phyloP scores from a whole-genome alignment of 35 echinoderm and acorn worm species.

The Amphiura filiformis region DNA sequence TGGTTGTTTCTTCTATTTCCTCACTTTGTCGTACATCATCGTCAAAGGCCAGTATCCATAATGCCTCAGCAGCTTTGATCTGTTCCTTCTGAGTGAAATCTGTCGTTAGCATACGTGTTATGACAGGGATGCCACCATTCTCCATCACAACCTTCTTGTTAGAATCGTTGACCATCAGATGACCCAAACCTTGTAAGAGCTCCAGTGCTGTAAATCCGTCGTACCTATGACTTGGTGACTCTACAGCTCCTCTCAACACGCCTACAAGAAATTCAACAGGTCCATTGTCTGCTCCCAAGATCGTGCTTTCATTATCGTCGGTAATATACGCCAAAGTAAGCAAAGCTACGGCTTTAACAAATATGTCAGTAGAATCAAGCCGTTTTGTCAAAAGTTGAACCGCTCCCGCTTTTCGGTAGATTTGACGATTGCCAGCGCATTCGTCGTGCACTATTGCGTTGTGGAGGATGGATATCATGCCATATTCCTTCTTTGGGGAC shows the following conservation, averaged over 20 bases:
- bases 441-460: not conserved
- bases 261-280: not conserved
- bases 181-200: not conserved
- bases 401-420: not conserved
- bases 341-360: not conserved
- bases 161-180: not conserved
- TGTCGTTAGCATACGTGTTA: not conserved
- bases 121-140: not conserved
- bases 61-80: not conserved
- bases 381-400: not conserved
- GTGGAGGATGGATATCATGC: not conserved
- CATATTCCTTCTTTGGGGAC: too few relatives aligned
- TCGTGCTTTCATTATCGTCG: not conserved
- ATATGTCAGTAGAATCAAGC: not conserved
- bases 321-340: not conserved
- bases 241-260: not conserved
- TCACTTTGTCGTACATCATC: not conserved
- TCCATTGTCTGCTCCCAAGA: not conserved
- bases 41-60: not conserved
- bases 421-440: not conserved
- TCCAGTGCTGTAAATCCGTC: not conserved
- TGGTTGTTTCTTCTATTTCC: not conserved
- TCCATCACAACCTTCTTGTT: not conserved
- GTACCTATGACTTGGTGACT: not conserved
- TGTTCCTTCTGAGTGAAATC: not conserved